Evolutionary conservation across 1,140 invertebrate species (phyloP).

Genomic region (Euglossa dilemma): DNA sequence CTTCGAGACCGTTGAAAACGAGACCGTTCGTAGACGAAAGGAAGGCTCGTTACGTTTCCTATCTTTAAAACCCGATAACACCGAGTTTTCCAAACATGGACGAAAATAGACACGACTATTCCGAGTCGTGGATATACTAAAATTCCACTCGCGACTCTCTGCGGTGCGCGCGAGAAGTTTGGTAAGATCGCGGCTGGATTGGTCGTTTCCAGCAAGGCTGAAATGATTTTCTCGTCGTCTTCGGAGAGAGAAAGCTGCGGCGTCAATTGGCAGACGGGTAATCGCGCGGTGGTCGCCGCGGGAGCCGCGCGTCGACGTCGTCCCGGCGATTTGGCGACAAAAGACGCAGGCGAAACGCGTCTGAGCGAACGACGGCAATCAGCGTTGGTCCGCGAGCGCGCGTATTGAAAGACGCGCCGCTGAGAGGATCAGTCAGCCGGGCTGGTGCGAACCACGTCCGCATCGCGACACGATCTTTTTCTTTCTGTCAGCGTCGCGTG

Average conservation of each 20-base stretch:
- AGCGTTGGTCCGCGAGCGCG: slow-evolving; percentile 64
- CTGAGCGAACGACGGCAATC: slow-evolving; percentile 74
- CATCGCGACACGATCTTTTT: slow-evolving; percentile 64
- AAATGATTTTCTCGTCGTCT: neutral
- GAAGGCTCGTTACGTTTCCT: no score
- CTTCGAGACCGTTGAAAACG: no score
- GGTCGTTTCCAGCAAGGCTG: neutral
- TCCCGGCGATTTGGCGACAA: slow-evolving; percentile 45
- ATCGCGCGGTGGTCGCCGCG: slow-evolving; percentile 14
- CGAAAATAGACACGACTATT: no score
- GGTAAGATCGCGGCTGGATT: no score
- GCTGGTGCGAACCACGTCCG: slow-evolving; percentile 60
- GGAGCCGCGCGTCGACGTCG: neutral
- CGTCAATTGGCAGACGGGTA: slow-evolving; percentile 16
- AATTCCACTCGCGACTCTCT: no score
- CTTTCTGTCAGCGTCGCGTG: slow-evolving; percentile 67
- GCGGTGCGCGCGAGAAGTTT: no score
- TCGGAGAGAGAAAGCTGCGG: neutral
- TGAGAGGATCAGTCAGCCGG: slow-evolving; percentile 79
- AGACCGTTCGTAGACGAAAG: no score
- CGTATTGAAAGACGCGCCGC: slow-evolving; percentile 75
- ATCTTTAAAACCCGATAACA: no score
- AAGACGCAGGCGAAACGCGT: slow-evolving; percentile 63
- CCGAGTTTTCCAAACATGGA: no score
- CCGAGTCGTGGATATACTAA: no score